A percentile compares a stretch with the other conserved stretches of the same genome.
Evolutionary conservation across 2,113 vertebrate species (phyloP).

Genomic region (Chlamydotis undulata): DNA sequence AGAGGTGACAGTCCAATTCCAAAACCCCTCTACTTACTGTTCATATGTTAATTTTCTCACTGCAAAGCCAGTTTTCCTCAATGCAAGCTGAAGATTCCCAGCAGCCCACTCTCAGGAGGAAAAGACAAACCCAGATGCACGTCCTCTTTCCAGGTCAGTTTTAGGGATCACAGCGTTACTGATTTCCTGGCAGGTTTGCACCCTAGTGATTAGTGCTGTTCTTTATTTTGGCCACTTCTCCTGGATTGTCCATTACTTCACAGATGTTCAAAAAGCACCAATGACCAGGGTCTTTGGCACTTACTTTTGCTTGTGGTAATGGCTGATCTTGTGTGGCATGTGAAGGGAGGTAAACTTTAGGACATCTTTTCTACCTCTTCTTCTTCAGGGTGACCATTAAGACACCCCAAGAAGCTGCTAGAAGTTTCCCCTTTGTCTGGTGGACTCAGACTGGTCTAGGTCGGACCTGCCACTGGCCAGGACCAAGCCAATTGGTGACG

Average conservation of each 20-base stretch:
- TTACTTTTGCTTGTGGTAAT: not conserved
- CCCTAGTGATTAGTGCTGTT: not conserved
- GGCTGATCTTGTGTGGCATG: not conserved
- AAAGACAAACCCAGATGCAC: not conserved
- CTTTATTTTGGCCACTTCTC: not conserved
- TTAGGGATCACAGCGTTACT: not conserved
- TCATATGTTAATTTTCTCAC: not conserved
- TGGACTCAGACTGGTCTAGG: too few relatives aligned
- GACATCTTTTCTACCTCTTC: not conserved
- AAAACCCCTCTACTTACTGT: not conserved
- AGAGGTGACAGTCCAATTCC: not conserved
- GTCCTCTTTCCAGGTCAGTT: not conserved
- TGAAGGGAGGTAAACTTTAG: not conserved
- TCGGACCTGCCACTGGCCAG: too few relatives aligned
- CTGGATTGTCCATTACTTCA: not conserved
- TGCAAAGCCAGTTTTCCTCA: not conserved
- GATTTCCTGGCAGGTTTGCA: not conserved
- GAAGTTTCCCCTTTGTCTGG: too few relatives aligned
- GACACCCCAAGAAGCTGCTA: not conserved
- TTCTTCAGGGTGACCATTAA: not conserved
- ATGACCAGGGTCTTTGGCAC: not conserved
- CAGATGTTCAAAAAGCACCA: not conserved
- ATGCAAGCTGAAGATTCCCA: not conserved
- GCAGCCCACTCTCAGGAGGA: not conserved
- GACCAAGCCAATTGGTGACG: too few relatives aligned